These are phyloP conservation scores for Agrotis ipsilon DNA, from an alignment of 2,888 invertebrate genomes.

Conservation along the genomic window DNA sequence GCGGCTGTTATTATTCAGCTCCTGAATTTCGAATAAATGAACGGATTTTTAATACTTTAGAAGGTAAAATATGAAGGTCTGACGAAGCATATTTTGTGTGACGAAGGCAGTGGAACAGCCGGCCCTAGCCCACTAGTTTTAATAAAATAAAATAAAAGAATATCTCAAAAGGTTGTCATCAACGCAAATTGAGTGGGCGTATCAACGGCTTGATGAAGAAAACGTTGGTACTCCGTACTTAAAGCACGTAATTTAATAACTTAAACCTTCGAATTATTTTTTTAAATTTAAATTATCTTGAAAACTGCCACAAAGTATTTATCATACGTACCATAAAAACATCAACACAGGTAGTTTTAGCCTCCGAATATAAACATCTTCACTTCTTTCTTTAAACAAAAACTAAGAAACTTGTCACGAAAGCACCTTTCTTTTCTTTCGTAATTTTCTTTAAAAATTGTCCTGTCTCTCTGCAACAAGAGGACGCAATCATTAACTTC, in stretches of 20 bases:
- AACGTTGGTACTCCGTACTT: background rate
- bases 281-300: background rate
- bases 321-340: too few species aligned
- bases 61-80: too few species aligned
- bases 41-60: background rate
- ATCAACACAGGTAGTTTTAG: background rate
- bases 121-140: too few species aligned
- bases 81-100: too few species aligned
- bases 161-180: background rate
- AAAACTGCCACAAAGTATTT: background rate
- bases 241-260: background rate
- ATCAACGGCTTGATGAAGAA: slow-evolving; percentile 14
- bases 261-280: background rate
- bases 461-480: slow-evolving; percentile 29
- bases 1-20: too few species aligned
- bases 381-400: slow-evolving; percentile 11
- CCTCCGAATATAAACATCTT: slow-evolving; percentile 4
- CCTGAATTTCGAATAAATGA: background rate
- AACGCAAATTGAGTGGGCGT: background rate
- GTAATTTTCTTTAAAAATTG: slow-evolving; percentile 26
- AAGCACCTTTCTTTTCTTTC: slow-evolving; percentile 17
- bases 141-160: background rate
- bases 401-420: slow-evolving; percentile 4
- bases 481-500: slow-evolving; percentile 49
- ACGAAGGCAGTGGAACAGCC: too few species aligned